Percentiles rank a stretch among this genome's conserved stretches.
Conservation (phyloP, 2,113 vertebrate genomes). For the Paramisgurnus dabryanus region DNA sequence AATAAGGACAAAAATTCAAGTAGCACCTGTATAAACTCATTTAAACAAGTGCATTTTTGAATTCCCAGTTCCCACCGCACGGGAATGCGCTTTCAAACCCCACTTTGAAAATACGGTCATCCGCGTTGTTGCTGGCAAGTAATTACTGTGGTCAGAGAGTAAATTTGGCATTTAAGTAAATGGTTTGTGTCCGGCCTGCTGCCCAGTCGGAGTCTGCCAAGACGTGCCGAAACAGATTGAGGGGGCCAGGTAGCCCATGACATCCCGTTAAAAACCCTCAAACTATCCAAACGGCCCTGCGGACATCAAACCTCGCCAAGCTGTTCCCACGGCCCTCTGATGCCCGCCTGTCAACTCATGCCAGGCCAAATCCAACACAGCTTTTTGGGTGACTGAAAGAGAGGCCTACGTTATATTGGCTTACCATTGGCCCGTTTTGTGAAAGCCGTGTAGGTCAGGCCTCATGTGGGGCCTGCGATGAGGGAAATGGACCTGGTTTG, state of each 20-base stretch:
- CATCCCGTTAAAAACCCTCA: slow-evolving; percentile 50
- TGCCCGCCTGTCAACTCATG: slow-evolving; percentile 43
- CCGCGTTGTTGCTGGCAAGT: slow-evolving; percentile 32
- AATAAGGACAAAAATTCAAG: neutral
- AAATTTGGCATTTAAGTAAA: slow-evolving; percentile 54
- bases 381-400: slow-evolving; percentile 34
- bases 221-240: slow-evolving; percentile 46
- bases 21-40: slow-evolving; percentile 22
- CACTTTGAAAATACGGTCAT: slow-evolving; percentile 28
- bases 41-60: slow-evolving; percentile 15
- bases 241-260: slow-evolving; percentile 50
- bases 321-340: slow-evolving; percentile 50
- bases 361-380: slow-evolving; percentile 56
- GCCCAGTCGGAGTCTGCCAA: slow-evolving; percentile 48
- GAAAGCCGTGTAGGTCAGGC: slow-evolving; percentile 42
- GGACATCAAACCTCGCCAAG: slow-evolving; percentile 50
- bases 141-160: slow-evolving; percentile 47
- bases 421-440: slow-evolving; percentile 40
- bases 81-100: neutral
- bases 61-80: slow-evolving; percentile 12
- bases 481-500: slow-evolving; percentile 36
- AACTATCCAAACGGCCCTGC: slow-evolving; percentile 35
- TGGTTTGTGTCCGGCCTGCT: slow-evolving; percentile 54
- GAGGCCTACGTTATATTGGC: slow-evolving; percentile 24
- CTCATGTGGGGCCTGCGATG: slow-evolving; percentile 21